Percentiles rank a stretch among this genome's conserved stretches.
Evolutionary conservation across 1,140 invertebrate species (phyloP).

Genomic region (Philopotamus ludificatus): DNA sequence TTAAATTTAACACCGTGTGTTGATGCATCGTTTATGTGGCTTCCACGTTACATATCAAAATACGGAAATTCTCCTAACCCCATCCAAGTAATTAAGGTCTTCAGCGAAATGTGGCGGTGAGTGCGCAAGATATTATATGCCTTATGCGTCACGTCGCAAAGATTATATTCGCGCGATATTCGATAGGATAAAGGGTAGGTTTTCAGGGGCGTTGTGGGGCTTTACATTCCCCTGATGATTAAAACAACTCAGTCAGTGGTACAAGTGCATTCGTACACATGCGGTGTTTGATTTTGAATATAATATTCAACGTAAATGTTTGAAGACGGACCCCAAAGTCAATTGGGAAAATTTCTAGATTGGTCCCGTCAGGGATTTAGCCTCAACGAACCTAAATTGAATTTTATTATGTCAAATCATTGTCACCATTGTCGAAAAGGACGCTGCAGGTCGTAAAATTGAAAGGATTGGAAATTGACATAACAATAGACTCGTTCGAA

Average conservation of each 20-base stretch:
- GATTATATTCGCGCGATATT: not conserved
- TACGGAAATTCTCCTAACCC: conserved; percentile 7
- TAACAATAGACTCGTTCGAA: not conserved
- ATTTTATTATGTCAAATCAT: conserved; percentile 4
- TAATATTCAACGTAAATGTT: too few species aligned
- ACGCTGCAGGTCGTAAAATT: too few species aligned
- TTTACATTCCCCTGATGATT: conserved; percentile 16
- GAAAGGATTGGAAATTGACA: not conserved
- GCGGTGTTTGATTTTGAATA: too few species aligned
- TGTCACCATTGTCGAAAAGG: not conserved
- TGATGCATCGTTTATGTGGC: conserved; percentile 10
- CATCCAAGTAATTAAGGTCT: not conserved
- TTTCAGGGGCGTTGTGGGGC: conserved; percentile 13
- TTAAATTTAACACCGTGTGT: too few species aligned
- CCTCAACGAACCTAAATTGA: not conserved
- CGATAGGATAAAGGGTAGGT: not conserved
- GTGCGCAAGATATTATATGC: not conserved
- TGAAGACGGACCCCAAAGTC: not conserved
- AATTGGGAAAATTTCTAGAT: not conserved
- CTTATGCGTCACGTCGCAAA: not conserved
- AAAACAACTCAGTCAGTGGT: conserved; percentile 16
- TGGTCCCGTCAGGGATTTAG: not conserved
- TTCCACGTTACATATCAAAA: conserved; percentile 25
- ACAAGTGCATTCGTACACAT: conserved; percentile 22
- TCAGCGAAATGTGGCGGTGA: not conserved